Percentiles rank a stretch among this genome's conserved stretches.
Evolutionary conservation across 2,888 invertebrate species (phyloP).

Genomic region (Maniola hyperantus): DNA sequence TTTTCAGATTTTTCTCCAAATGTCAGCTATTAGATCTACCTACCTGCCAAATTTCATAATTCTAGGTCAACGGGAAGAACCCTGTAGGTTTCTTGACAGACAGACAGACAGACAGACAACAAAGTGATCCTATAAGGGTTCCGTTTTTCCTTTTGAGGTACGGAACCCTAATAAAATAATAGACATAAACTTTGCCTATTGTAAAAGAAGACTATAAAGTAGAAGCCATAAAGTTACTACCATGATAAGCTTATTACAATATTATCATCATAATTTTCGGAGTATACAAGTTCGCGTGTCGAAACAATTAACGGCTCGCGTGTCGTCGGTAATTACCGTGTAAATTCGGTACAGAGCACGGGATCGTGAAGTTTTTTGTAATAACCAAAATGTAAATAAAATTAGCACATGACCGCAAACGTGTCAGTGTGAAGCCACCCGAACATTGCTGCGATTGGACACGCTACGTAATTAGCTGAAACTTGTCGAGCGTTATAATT

Average conservation of each 20-base stretch:
- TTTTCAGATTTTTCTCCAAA: no score
- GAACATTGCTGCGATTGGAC: background rate
- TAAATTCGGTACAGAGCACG: conserved; percentile 57
- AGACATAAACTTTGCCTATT: background rate
- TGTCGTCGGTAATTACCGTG: conserved; percentile 67
- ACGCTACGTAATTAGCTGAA: background rate
- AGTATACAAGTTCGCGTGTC: conserved; percentile 24
- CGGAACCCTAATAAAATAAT: conserved; percentile 2
- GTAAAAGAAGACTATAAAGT: conserved; percentile 13
- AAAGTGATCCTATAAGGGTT: no score
- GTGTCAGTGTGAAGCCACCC: no score
- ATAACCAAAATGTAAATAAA: conserved; percentile 13
- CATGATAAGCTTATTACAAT: conserved; percentile 22
- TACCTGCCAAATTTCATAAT: no score
- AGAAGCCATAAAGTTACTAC: conserved; percentile 10
- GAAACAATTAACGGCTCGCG: conserved; percentile 70
- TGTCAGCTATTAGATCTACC: no score
- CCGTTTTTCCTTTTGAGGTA: no score
- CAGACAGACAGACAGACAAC: no score
- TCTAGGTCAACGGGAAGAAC: no score
- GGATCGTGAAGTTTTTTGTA: conserved; percentile 47
- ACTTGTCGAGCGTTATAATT: background rate
- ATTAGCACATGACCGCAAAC: conserved; percentile 17
- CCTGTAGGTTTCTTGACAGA: no score
- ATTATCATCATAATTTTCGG: conserved; percentile 24